phyloP scores from a whole-genome alignment of 2,888 invertebrate species.

The Limnephilus rhombicus region DNA sequence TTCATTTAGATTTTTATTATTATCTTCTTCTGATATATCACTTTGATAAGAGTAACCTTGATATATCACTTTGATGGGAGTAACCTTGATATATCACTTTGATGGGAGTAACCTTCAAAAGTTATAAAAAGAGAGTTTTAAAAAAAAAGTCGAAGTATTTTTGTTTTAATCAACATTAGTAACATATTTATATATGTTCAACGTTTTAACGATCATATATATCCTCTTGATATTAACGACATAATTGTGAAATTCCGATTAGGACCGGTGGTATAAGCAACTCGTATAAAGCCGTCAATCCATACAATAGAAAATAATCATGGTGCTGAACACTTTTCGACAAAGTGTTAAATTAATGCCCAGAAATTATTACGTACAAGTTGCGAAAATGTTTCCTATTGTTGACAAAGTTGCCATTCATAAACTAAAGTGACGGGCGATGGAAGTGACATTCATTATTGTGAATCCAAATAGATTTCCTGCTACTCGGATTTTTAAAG shows the following conservation, averaged over 20 bases:
- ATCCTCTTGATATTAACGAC: no score
- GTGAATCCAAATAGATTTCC: neutral
- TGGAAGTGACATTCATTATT: neutral
- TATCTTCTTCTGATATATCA: no score
- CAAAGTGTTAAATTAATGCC: neutral
- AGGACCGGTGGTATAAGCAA: neutral
- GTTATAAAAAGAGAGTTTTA: no score
- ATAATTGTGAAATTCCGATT: neutral
- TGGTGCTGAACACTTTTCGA: slow-evolving; percentile 6
- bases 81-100: no score
- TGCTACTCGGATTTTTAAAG: neutral
- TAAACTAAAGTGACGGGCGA: neutral
- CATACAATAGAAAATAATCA: slow-evolving; percentile 4
- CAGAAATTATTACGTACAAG: slow-evolving; percentile 8
- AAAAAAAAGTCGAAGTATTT: no score
- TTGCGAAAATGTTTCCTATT: slow-evolving; percentile 3
- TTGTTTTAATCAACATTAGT: no score
- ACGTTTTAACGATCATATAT: no score
- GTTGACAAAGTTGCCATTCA: neutral
- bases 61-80: no score
- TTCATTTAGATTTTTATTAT: no score
- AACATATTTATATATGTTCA: no score
- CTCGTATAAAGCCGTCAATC: neutral
- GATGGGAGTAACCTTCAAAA: no score
- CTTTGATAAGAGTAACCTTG: no score